Percentiles rank a stretch among this genome's conserved stretches.
Conservation (phyloP, 2,888 invertebrate genomes). For the Cerceris ruficornis region DNA sequence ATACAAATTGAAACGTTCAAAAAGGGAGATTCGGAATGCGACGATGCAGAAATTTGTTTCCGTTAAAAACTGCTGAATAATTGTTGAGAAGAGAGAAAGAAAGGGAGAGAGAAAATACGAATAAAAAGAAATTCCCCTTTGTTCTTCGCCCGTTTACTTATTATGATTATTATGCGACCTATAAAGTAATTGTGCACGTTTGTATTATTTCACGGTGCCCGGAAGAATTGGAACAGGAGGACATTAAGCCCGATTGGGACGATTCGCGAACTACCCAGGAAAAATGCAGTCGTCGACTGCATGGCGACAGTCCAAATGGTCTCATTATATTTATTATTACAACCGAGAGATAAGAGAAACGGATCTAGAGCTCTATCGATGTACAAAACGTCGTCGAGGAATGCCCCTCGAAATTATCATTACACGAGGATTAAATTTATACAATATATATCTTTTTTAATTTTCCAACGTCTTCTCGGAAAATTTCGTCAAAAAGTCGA, state of each 20-base stretch:
- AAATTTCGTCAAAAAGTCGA: no score
- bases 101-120: no score
- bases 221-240: slow-evolving; percentile 35
- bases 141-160: neutral
- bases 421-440: no score
- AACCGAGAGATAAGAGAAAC: slow-evolving; percentile 4
- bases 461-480: no score
- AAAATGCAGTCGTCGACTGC: slow-evolving; percentile 1
- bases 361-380: slow-evolving; percentile 32
- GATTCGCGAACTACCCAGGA: slow-evolving; percentile 3
- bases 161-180: neutral
- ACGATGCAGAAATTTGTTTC: no score
- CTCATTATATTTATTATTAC: slow-evolving; percentile 35
- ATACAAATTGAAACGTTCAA: no score
- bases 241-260: slow-evolving; percentile 4
- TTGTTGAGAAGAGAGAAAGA: no score
- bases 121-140: no score
- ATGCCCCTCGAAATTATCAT: no score
- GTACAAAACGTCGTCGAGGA: neutral
- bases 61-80: no score
- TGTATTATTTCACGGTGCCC: slow-evolving; percentile 23
- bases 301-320: slow-evolving; percentile 38
- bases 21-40: no score
- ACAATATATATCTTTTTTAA: no score
- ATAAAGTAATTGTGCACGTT: slow-evolving; percentile 15